phyloP scores from a whole-genome alignment of 2,797 vertebrate genomes.

The Coregonus sp. region DNA sequence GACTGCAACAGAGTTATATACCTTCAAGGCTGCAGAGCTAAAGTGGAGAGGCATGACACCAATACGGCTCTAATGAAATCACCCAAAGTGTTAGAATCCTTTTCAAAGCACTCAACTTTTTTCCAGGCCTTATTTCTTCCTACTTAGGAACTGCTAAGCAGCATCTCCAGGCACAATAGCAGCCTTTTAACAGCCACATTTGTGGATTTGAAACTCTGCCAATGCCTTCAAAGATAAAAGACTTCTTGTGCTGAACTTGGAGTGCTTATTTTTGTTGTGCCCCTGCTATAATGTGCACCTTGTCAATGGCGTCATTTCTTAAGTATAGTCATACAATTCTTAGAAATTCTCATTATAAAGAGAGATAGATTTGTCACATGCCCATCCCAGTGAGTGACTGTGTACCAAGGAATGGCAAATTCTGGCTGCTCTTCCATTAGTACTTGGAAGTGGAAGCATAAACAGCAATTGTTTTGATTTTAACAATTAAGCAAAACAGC shows the following conservation, averaged over 20 bases:
- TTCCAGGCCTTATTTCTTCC: too few species aligned
- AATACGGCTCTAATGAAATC: slow-evolving; percentile 20
- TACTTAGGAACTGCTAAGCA: slow-evolving; percentile 26
- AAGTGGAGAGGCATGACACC: slow-evolving; percentile 39
- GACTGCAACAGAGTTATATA: slow-evolving; percentile 41
- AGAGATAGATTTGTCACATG: background rate
- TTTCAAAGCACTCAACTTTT: background rate
- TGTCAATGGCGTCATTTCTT: background rate
- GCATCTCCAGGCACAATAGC: slow-evolving; percentile 27
- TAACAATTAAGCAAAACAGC: background rate
- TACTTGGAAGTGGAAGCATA: background rate
- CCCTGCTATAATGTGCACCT: slow-evolving; percentile 11
- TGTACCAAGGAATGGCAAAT: background rate
- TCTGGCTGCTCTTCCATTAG: background rate
- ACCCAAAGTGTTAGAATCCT: slow-evolving; percentile 3
- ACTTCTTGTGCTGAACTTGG: slow-evolving; percentile 25
- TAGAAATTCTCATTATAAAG: slow-evolving; percentile 7
- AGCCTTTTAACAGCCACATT: slow-evolving; percentile 33
- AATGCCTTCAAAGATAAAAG: slow-evolving; percentile 11
- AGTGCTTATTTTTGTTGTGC: slow-evolving; percentile 24
- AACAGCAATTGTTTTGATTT: background rate
- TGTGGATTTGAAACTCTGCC: slow-evolving; percentile 3
- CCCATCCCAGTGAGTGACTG: background rate
- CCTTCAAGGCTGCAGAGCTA: slow-evolving; percentile 21
- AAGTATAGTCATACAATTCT: slow-evolving; percentile 14